Conservation (phyloP, 2,797 vertebrate species). For the Acrocephalus scirpaceus region DNA sequence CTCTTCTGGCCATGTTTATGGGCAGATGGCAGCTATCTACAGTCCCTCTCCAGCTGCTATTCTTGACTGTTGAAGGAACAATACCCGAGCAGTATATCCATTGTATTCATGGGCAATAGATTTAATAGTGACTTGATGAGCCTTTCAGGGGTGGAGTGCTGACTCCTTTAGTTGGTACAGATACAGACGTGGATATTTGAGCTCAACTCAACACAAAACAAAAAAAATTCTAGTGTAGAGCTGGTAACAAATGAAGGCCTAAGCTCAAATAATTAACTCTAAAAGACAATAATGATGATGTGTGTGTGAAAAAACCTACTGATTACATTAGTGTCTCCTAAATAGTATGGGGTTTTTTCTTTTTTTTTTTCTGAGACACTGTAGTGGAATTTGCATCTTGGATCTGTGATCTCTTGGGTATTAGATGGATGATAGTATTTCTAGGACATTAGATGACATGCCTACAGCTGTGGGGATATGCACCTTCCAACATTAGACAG, state of each 20-base stretch:
- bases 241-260: not conserved
- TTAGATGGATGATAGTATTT: not conserved
- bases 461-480: not conserved
- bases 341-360: not conserved
- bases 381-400: not conserved
- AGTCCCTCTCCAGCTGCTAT: not conserved
- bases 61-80: not conserved
- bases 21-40: not conserved
- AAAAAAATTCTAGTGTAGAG: not conserved
- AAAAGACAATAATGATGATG: not conserved
- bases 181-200: not conserved
- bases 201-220: not conserved
- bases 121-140: not conserved
- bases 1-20: not conserved
- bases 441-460: not conserved
- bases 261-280: not conserved
- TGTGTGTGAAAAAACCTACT: not conserved
- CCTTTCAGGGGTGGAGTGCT: not conserved
- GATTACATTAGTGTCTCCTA: not conserved
- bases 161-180: not conserved
- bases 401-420: not conserved
- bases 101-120: not conserved
- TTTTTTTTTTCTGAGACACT: rapidly evolving
- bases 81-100: not conserved
- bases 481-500: not conserved